Base-by-base conservation (phyloP, 2,888 invertebrate species). In the Sminthurinus aureus region DNA sequence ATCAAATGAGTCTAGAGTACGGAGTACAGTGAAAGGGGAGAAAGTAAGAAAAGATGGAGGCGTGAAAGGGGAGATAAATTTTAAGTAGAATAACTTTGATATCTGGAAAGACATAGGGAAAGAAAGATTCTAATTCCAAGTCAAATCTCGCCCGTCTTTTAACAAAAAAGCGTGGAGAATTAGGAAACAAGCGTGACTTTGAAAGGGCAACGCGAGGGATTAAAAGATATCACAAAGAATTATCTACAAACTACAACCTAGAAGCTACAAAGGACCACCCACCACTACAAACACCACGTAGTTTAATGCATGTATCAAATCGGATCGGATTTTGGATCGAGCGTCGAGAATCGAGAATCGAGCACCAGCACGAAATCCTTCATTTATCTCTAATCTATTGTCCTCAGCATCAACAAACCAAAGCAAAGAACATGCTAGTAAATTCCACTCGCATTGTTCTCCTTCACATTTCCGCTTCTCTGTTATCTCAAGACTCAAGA, bases 111-210 rank as follows among this genome's bases (percentile, higher is more conserved):
- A 74, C 0, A 74, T 3, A 38, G 15, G 8, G 26, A 74, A 8
- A 3, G 9, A 26, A 26, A 11, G 18, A 26, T 74, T 11, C 74
- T 74, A 74, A 74, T 74, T 74, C 74, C 38, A 1, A 58, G 0
- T 58, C 58, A 18, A 2, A 58, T 6, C 9, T 9, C 0, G 58
- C 18, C 13, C 13, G 13, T 58, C 58, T 58, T 58, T n/a, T n/a
- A n/a, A n/a, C n/a, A n/a, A 58, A 58, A 76, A 58, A 58, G 77
- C 77, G 58, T 22, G 52, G 13, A n/a, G 77, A 77, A 77, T 77
- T 77, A 77, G 22, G 0, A 20, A 58, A 77, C 77, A 77, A 77
- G 77, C 58, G 77, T 77, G 77, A 77, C 77, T 77, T 77, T 58
- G 58, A 77, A 24, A 71, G 26, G 58, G 58, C 24, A 11, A 26